Evolutionary conservation across 2,888 invertebrate genomes (phyloP), one percentile per base, ranked within the genome.

Genomic region (Dioctria linearis): DNA sequence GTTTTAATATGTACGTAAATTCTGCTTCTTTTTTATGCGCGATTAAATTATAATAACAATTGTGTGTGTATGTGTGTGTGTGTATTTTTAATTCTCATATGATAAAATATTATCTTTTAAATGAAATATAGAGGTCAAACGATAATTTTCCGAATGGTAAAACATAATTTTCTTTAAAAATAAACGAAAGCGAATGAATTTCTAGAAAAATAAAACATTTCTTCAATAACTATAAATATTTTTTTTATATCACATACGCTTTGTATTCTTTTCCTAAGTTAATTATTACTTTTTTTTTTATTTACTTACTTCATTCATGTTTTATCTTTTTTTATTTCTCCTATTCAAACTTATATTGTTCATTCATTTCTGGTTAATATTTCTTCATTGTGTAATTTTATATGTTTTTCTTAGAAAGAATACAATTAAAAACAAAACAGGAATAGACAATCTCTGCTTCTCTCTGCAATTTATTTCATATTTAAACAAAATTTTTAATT

Each of bases 61-160:
- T 37, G 13, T 37, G 9, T 13, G n/a, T 8, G 9, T 13, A 3
- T 8, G 37, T 61, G 42, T 61, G 46, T 11, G 42, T 25, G 46
- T 37, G 42, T 51, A 11, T 13, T 67, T 40, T 57, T 66, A 49
- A 13, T n/a, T 54, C 40, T 42, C 42, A 40, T 66, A 43, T 2
- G 25, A 25, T 25, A 25, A 25, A 25, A 25, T 0, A 25, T 25
- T 25, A 25, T 25, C 9, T 51, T 78, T n/a, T 49, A 39, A 25
- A 49, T 40, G 43, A 63, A 54, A 63, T 40, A 66, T 51, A 66
- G n/a, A 54, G 65, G 51, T 78, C 54, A 66, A 25, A 25, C 65
- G 78, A 78, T 78, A 78, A 78, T 78, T 78, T 78, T 78, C 78
- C 78, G 78, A 78, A 66, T 78, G 78, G 78, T 66, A 66, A 78